Conservation (phyloP, 2,113 vertebrate genomes). For the Dasyprocta punctata region DNA sequence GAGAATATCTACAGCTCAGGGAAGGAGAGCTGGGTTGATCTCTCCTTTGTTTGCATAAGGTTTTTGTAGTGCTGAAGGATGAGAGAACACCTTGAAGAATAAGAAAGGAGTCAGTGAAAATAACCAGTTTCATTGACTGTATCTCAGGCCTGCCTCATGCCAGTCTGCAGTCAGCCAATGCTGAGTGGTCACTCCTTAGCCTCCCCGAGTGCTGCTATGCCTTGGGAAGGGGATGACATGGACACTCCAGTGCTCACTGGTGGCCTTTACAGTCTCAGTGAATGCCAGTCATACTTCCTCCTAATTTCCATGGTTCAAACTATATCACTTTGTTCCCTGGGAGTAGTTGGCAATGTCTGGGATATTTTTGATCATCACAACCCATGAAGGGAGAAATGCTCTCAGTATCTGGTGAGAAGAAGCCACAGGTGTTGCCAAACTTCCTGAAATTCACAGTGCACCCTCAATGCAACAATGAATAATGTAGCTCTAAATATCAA, state of each 20-base stretch:
- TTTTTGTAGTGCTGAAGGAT: not conserved
- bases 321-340: not conserved
- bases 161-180: not conserved
- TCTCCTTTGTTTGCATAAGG: not conserved
- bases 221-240: not conserved
- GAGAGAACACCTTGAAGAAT: not conserved
- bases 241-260: not conserved
- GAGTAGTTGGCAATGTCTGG: not conserved
- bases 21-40: not conserved
- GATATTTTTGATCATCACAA: not conserved
- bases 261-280: not conserved
- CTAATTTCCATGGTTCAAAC: not conserved
- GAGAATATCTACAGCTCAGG: not conserved
- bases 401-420: not conserved
- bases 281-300: not conserved
- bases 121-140: not conserved
- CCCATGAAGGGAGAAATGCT: too few species aligned
- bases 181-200: not conserved
- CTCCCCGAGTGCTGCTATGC: not conserved
- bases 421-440: not conserved
- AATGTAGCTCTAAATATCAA: not conserved
- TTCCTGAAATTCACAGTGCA: not conserved
- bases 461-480: not conserved
- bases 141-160: not conserved
- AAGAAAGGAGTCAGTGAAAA: not conserved